Evolutionary conservation across 2,113 vertebrate species (phyloP).

Genomic region (Rhea pennata): DNA sequence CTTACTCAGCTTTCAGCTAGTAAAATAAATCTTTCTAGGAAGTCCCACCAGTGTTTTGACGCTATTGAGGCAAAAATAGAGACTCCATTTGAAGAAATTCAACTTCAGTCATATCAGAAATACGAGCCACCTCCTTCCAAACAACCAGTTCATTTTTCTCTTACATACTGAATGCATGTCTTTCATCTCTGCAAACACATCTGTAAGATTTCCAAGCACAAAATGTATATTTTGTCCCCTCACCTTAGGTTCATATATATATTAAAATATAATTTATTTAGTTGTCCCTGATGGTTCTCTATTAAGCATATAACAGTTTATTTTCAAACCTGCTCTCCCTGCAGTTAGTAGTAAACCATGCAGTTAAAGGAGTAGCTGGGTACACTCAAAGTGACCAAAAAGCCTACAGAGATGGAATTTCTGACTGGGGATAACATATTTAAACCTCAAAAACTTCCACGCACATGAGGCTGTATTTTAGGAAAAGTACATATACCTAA

Average conservation of each 20-base stretch:
- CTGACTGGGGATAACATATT: background rate
- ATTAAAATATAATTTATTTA: background rate
- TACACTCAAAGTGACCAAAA: background rate
- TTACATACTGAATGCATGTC: background rate
- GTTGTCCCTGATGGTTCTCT: background rate
- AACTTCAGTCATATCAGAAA: slow-evolving; percentile 25
- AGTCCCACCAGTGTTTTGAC: background rate
- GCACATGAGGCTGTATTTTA: background rate
- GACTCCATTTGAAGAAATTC: slow-evolving; percentile 24
- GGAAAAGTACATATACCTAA: background rate
- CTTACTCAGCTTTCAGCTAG: slow-evolving; percentile 32
- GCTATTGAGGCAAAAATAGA: slow-evolving; percentile 29
- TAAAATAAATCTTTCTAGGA: slow-evolving; percentile 12
- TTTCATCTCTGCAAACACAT: background rate
- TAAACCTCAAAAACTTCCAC: background rate
- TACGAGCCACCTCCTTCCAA: background rate
- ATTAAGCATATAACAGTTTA: background rate
- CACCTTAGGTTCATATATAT: background rate
- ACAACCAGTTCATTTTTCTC: background rate
- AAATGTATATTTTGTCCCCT: background rate
- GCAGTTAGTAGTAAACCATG: background rate
- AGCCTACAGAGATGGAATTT: background rate
- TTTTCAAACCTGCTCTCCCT: background rate
- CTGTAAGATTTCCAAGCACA: background rate
- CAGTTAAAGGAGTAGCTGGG: background rate